Evolutionary conservation across 2,113 vertebrate genomes (phyloP), one percentile per base, ranked within the genome.

Genomic region (Pituophis catenifer): DNA sequence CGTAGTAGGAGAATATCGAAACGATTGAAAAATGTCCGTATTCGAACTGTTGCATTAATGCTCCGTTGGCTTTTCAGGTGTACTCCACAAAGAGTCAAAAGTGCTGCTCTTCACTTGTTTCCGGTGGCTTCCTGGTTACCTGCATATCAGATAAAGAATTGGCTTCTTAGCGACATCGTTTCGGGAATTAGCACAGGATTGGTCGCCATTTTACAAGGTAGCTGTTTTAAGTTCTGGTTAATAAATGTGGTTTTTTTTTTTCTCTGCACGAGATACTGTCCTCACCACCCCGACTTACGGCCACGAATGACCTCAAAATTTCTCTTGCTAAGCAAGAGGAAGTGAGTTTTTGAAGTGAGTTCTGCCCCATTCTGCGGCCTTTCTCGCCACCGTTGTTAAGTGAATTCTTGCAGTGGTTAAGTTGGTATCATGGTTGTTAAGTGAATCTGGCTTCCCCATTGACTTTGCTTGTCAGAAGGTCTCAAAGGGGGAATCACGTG

Each of bases 131-230:
- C 98, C 0, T 99, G 99, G 99, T 91, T 99, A 90, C 99, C 98
- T 50, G 97, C 97, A 0, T 99, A 99, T 23, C 97, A 92, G 44
- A 13, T 99, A 33, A 99, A 98, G 94, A 98, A 99, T 91, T 99
- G 99, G 99, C 93, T 99, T 62, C 94, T 99, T 59, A 98, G 96
- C 53, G 99, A 99, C 97, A 97, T 99, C 0, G 97, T 99, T 95
- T 99, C 99, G 0, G 99, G 99, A 4, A 70, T 99, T 96, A 99
- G 98, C 96, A 99, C 99, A 0, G 99, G 99, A 86, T 97, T 99
- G 0, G 99, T 99, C n/a, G 97, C 98, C 23, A 98, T 99, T 33
- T 97, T 99, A 48, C 99, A 99, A 98, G 99, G 99, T 99, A 97
- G 97, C 13, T 3, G 53, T 86, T 65, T 91, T 62, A 29, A 75